Conservation (phyloP, 2,888 invertebrate species). For the Lissocephala sabroskyi region DNA sequence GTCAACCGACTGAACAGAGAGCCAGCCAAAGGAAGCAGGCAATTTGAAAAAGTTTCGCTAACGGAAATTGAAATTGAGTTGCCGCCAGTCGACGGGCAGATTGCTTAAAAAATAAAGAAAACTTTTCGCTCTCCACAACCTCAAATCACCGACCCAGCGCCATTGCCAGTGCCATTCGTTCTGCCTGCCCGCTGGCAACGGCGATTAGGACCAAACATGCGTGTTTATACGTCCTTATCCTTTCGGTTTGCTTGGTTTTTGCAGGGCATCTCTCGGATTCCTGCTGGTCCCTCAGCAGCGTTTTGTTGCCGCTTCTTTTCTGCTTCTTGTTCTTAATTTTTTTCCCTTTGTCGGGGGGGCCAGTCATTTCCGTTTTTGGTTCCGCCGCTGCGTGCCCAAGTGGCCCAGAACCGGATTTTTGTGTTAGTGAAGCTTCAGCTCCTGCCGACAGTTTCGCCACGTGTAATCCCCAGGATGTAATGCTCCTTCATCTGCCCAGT, state of each 20-base stretch:
- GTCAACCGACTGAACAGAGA: background rate
- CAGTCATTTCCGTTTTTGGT: slow-evolving; percentile 36
- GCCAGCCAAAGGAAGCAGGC: too few relatives aligned
- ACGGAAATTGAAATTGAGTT: too few relatives aligned
- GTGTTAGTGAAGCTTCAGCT: slow-evolving; percentile 1
- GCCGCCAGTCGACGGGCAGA: too few relatives aligned
- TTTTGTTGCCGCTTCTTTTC: background rate
- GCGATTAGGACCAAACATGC: background rate
- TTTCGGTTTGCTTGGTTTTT: slow-evolving; percentile 4
- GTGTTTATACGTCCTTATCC: background rate
- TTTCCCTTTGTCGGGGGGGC: slow-evolving; percentile 19
- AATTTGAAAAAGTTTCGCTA: too few relatives aligned
- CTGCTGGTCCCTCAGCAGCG: too few relatives aligned
- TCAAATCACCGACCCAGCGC: too few relatives aligned
- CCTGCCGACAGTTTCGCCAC: slow-evolving; percentile 13
- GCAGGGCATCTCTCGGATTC: background rate
- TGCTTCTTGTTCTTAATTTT: slow-evolving; percentile 16
- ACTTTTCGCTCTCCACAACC: too few relatives aligned
- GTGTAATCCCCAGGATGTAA: slow-evolving; percentile 32
- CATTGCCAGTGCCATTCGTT: too few relatives aligned
- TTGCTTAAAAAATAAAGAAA: too few relatives aligned
- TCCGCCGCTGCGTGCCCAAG: slow-evolving; percentile 46
- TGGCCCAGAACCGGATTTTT: slow-evolving; percentile 37
- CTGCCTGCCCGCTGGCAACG: background rate
- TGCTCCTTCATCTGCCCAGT: slow-evolving; percentile 1